phyloP scores from a whole-genome alignment of 1,140 invertebrate genomes.

The Pomacea maculata region DNA sequence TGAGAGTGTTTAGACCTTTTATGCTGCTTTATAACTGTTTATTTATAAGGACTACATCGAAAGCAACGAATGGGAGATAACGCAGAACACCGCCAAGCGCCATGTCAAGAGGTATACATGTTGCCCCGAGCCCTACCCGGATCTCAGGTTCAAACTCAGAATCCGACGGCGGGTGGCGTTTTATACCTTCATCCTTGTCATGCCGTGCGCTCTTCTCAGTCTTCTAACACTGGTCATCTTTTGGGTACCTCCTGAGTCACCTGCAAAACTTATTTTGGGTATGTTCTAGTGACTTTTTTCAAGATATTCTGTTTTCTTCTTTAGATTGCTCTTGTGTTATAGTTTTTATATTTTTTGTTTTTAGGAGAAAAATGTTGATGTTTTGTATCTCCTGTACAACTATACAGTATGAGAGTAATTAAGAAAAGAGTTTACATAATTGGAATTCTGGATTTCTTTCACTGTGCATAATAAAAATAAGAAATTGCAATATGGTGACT shows the following conservation, averaged over 20 bases:
- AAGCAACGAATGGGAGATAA: conserved; percentile 65
- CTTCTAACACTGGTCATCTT: conserved; percentile 65
- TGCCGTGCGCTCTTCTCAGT: conserved; percentile 63
- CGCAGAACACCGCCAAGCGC: conserved; percentile 41
- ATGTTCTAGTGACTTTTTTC: neutral
- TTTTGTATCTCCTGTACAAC: neutral
- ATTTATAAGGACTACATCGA: conserved; percentile 57
- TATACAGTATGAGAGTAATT: neutral
- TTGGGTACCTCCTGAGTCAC: conserved; percentile 67
- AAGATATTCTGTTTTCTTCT: neutral
- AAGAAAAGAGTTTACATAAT: neutral
- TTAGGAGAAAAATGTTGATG: neutral
- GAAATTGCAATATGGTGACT: too few species aligned
- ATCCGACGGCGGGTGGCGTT: conserved; percentile 63
- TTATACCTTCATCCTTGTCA: conserved; percentile 64
- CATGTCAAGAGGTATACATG: conserved; percentile 60
- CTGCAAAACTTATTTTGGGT: conserved; percentile 66
- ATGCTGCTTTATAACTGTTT: neutral
- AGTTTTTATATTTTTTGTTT: neutral
- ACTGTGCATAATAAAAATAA: too few species aligned
- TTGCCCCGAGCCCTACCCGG: conserved; percentile 63
- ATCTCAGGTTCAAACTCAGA: conserved; percentile 60
- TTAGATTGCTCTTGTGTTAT: neutral
- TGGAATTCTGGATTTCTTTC: too few species aligned
- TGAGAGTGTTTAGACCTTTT: too few species aligned